These are phyloP conservation scores for Xestia rhomboidea DNA, from an alignment of 2,888 invertebrate species.

Conservation along the genomic window DNA sequence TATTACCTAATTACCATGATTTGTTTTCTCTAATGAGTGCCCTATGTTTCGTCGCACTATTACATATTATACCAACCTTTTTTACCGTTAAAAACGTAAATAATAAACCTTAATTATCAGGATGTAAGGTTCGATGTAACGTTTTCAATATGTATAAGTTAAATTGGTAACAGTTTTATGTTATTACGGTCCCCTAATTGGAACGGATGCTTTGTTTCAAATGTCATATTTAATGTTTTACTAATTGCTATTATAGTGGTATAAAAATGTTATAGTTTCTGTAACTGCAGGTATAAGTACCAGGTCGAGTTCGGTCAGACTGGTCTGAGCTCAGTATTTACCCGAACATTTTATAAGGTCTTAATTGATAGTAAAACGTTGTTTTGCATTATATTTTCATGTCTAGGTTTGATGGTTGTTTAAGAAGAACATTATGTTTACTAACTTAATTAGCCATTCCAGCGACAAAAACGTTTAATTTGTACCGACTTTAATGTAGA, in stretches of 20 bases:
- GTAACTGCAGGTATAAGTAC: constrained; percentile 46
- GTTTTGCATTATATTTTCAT: constrained; percentile 7
- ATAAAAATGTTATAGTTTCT: constrained; percentile 57
- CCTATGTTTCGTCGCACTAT: constrained; percentile 80
- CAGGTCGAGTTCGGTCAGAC: constrained; percentile 13
- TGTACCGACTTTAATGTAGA: too few species aligned
- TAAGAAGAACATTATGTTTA: constrained; percentile 24
- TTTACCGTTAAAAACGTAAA: neutral
- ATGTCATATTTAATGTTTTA: constrained; percentile 76
- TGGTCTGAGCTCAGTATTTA: constrained; percentile 20
- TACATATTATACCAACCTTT: constrained; percentile 40
- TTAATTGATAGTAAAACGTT: constrained; percentile 29
- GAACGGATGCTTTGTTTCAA: constrained; percentile 81
- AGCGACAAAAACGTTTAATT: neutral
- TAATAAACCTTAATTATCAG: constrained; percentile 35
- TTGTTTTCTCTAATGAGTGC: constrained; percentile 88
- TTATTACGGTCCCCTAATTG: constrained; percentile 84
- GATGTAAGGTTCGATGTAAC: constrained; percentile 26
- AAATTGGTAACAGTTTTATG: constrained; percentile 75
- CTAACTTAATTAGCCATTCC: constrained; percentile 19
- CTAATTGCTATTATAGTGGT: constrained; percentile 66
- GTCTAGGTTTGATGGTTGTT: neutral
- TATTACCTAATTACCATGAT: constrained; percentile 89
- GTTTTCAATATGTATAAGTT: constrained; percentile 26
- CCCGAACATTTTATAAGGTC: constrained; percentile 34